Evolutionary conservation across 2,113 vertebrate genomes (phyloP), one percentile per base, ranked within the genome.

Genomic region (Leptocoma aspasia): DNA sequence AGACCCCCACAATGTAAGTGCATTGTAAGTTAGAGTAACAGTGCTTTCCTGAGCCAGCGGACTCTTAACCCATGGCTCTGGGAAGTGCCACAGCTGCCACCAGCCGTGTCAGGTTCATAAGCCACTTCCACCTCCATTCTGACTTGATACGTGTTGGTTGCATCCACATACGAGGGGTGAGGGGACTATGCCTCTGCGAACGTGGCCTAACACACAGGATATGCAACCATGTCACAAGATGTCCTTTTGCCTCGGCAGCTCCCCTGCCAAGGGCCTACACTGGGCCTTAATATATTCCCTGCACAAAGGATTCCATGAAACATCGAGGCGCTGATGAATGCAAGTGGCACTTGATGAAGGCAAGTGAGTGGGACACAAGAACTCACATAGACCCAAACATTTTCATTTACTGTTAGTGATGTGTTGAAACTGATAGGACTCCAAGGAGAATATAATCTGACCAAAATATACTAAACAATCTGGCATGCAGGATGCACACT

Each of bases 381-480:
- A 68, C 31, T 18, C 65, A 41, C 19, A 10, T 1, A 1, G 1
- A 57, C 37, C 22, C 23, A 11, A 64, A 60, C 2, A 0, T 54
- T 86, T 91, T 85, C 71, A 79, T 86, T 87, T 94, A 30, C 53
- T 88, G 33, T 35, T 89, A 80, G 47, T 78, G 78, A 82, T 64
- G 47, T 70, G 73, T 70, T 68, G 70, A 59, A 73, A 82, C 76
- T 82, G 90, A 86, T 86, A 76, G 3, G 56, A 54, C 65, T 90
- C 91, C 86, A 92, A 87, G 91, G 78, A 89, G 71, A 86, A 90
- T 69, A 84, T 15, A 37, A 77, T 64, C 59, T 90, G 89, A 96
- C 78, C 82, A 89, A 94, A 94, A 92, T 13, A 89, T 63, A 61
- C 75, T 96, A 86, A 95, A 97, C 92, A 95, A 66, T 93, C 54